A percentile compares a stretch with the other conserved stretches of the same genome.
Evolutionary conservation across 2,888 invertebrate species (phyloP).

Genomic region (Dolomedes plantarius): DNA sequence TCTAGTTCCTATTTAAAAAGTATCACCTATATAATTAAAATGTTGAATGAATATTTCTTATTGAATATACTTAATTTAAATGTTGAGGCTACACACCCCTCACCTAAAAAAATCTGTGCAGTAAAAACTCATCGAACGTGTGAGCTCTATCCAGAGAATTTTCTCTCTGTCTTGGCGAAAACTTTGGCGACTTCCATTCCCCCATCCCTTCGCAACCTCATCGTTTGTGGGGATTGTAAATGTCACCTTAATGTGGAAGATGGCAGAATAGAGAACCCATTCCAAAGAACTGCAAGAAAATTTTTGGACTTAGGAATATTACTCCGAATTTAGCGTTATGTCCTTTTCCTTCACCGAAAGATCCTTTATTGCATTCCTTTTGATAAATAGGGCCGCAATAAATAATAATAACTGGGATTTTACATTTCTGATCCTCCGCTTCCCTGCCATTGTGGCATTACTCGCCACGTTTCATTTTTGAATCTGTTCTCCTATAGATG

Average conservation of each 20-base stretch:
- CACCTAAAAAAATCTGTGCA: too few relatives aligned
- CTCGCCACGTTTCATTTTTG: not conserved
- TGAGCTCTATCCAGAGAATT: too few relatives aligned
- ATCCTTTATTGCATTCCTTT: constrained; percentile 31
- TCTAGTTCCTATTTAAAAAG: too few relatives aligned
- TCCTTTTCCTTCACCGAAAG: constrained; percentile 28
- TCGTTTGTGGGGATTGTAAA: constrained; percentile 16
- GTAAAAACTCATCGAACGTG: too few relatives aligned
- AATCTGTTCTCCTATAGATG: not conserved
- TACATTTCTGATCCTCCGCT: constrained; percentile 22
- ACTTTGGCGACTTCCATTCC: constrained; percentile 24
- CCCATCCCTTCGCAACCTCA: not conserved
- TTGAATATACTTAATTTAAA: too few relatives aligned
- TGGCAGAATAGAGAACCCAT: constrained; percentile 37
- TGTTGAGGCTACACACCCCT: too few relatives aligned
- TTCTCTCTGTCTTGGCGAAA: not conserved
- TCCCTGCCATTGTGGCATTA: not conserved
- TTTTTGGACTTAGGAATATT: constrained; percentile 52
- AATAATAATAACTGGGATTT: constrained; percentile 66
- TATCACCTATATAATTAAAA: too few relatives aligned
- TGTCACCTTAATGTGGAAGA: constrained; percentile 43
- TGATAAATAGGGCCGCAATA: constrained; percentile 57
- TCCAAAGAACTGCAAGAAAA: constrained; percentile 22
- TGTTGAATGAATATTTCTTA: too few relatives aligned
- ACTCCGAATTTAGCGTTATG: constrained; percentile 32